Percentiles rank a stretch among this genome's conserved stretches.
These are phyloP conservation scores for Otolemur garnettii DNA, from an alignment of 2,113 vertebrate species.

Conservation along the genomic window DNA sequence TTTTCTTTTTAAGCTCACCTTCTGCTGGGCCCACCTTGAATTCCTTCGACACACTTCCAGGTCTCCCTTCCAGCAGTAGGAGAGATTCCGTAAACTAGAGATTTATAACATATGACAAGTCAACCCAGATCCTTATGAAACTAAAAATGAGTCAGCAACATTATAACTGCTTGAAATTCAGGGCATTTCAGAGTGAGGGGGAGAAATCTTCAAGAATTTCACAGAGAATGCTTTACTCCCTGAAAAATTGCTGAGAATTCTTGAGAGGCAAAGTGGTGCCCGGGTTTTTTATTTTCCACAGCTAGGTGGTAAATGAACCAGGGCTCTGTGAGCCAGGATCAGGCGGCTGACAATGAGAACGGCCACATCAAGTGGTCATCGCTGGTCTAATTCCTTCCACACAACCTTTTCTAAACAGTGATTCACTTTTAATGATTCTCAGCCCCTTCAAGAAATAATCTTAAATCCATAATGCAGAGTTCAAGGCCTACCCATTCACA, in stretches of 20 bases:
- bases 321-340: not conserved
- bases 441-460: not conserved
- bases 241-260: conserved; percentile 76
- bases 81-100: conserved; percentile 61
- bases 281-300: conserved; percentile 51
- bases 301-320: conserved; percentile 58
- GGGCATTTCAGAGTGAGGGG: conserved; percentile 73
- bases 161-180: conserved; percentile 81
- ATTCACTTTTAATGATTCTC: not conserved
- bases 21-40: conserved; percentile 45
- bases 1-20: not conserved
- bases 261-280: conserved; percentile 61
- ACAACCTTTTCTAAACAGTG: conserved; percentile 4
- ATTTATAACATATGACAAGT: conserved; percentile 82
- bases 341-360: not conserved
- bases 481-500: too few relatives aligned
- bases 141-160: conserved; percentile 83
- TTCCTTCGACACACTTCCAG: conserved; percentile 55
- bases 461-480: not conserved
- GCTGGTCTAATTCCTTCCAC: not conserved
- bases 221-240: conserved; percentile 70
- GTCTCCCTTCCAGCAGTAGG: conserved; percentile 27
- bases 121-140: conserved; percentile 80
- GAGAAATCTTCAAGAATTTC: conserved; percentile 79
- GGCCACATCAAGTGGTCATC: too few relatives aligned